Conservation (phyloP, 2,113 vertebrate species). For the Hippocampus barbouri region DNA sequence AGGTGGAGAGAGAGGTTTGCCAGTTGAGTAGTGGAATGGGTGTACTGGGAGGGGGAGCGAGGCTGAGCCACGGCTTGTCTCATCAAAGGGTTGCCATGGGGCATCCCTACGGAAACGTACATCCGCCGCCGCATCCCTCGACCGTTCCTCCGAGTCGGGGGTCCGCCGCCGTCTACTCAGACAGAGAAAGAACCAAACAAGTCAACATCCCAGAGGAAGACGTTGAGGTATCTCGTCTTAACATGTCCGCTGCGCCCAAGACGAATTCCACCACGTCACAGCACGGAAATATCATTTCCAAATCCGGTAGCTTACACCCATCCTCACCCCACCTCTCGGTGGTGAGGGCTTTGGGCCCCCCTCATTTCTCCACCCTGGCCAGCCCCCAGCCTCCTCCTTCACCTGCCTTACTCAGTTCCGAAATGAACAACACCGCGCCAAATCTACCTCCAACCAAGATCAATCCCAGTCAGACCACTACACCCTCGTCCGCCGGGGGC, state of each 20-base stretch:
- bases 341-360: conserved; percentile 56
- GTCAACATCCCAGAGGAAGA: conserved; percentile 70
- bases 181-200: conserved; percentile 58
- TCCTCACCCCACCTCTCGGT: conserved; percentile 60
- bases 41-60: conserved; percentile 51
- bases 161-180: conserved; percentile 24
- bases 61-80: conserved; percentile 51
- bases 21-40: conserved; percentile 81
- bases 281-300: conserved; percentile 66
- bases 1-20: conserved; percentile 79
- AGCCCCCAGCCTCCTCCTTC: conserved; percentile 49
- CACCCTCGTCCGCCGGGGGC: conserved; percentile 55
- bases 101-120: conserved; percentile 51
- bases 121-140: conserved; percentile 53
- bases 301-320: conserved; percentile 56
- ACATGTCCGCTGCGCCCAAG: conserved; percentile 45
- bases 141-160: conserved; percentile 28
- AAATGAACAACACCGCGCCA: conserved; percentile 46
- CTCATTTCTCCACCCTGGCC: conserved; percentile 43
- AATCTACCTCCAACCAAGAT: conserved; percentile 63
- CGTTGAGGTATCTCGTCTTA: conserved; percentile 69
- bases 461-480: conserved; percentile 61
- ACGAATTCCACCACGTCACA: conserved; percentile 37
- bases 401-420: conserved; percentile 42
- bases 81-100: conserved; percentile 42